Evolutionary conservation across 1,140 invertebrate species (phyloP), one percentile per base, ranked within the genome.

Genomic region (Hetaerina americana): DNA sequence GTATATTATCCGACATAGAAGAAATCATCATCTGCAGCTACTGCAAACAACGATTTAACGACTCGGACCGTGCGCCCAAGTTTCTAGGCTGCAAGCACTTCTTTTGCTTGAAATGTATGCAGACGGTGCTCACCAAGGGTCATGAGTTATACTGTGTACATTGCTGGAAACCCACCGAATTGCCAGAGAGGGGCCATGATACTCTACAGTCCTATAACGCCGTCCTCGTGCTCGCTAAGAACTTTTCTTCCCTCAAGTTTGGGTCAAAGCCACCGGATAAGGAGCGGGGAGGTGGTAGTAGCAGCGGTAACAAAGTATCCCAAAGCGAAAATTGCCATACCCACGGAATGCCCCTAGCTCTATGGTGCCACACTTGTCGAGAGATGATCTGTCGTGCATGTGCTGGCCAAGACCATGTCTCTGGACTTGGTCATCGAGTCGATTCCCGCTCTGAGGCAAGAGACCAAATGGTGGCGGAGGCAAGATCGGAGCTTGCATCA

Each of bases 71-170:
- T 77, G 83, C 85, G 73, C 90, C 90, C 66, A 92, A 91, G 79
- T 82, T 90, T 78, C 83, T 92, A 69, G 84, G 84, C 66, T 92
- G 90, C 82, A 89, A 88, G 77, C 90, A 92, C 78, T 87, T 87
- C 78, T 90, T 90, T 79, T 92, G 91, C 77, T 82, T 90, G 74
- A 85, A 87, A 72, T 92, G 91, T 79, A 85, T 89, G 76, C 85
- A 87, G 71, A 85, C 85, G 71, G 85, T 85, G 74, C 81, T 89
- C 75, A 82, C 84, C 70, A 87, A 86, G 76, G 87, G 84, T 29
- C 82, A 84, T 68, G 87, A 88, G 74, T 80, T 90, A 68, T 86
- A 85, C 76, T 91, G 90, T 76, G 83, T 86, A 22, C 85, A 89
- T 76, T 90, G 87, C 76, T 89, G 86, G 85, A 89, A 89, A 77